Conservation (phyloP, 2,113 vertebrate genomes). For the Thinocorus orbignyianus region DNA sequence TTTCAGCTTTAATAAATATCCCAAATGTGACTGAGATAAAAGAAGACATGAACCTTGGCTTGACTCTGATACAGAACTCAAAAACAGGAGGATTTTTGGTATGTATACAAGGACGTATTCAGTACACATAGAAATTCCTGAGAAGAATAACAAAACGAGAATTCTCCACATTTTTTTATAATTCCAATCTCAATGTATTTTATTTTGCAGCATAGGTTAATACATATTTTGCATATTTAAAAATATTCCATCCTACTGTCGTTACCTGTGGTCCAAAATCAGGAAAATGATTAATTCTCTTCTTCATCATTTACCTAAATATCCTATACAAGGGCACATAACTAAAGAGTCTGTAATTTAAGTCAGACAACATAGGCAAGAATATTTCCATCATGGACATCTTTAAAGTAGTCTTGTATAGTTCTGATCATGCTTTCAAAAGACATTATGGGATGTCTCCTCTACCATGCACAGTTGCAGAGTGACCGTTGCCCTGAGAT, state of each 20-base stretch:
- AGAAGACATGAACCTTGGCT: constrained; percentile 85
- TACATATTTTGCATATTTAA: neutral
- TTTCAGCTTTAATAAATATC: constrained; percentile 81
- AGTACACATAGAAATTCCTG: neutral
- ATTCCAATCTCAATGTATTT: neutral
- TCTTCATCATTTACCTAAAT: neutral
- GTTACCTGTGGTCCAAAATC: neutral
- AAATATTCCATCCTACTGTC: neutral
- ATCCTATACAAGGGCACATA: neutral
- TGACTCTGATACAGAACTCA: constrained; percentile 83
- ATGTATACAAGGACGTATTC: neutral
- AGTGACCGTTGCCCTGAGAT: neutral
- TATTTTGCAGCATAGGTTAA: neutral
- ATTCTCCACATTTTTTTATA: neutral
- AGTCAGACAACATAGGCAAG: neutral
- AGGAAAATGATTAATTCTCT: neutral
- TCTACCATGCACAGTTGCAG: neutral
- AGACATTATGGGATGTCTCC: neutral
- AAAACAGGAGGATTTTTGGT: constrained; percentile 82
- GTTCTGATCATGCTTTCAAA: neutral
- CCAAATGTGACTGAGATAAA: constrained; percentile 83
- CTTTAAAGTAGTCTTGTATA: neutral
- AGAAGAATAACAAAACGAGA: neutral
- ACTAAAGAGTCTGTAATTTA: neutral
- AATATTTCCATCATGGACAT: neutral